A percentile compares a stretch with the other conserved stretches of the same genome.
phyloP scores from a whole-genome alignment of 2,113 vertebrate genomes.

The Hipposideros armiger region DNA sequence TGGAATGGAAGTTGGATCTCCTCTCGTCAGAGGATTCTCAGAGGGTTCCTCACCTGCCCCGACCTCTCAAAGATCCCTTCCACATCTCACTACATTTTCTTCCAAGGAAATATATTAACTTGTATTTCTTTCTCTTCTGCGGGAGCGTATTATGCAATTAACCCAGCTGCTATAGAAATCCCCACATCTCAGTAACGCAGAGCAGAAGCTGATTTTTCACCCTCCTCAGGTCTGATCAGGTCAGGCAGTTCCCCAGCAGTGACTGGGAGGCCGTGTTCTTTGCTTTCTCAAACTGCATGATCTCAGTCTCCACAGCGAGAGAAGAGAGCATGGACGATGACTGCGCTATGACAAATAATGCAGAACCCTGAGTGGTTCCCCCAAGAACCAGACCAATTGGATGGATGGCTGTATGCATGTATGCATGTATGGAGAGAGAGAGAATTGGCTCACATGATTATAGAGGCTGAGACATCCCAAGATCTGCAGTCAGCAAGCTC shows the following conservation, averaged over 20 bases:
- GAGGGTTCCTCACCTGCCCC: neutral
- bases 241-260: neutral
- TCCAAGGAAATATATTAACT: neutral
- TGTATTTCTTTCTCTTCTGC: conserved; percentile 12
- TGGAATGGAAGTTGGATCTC: neutral
- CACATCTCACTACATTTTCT: neutral
- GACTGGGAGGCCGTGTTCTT: neutral
- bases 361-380: neutral
- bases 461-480: neutral
- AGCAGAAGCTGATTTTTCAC: neutral
- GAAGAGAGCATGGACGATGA: fast-evolving
- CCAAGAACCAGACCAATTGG: neutral
- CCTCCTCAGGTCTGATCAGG: neutral
- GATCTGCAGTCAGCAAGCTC: neutral
- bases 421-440: no score
- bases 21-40: neutral
- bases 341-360: neutral
- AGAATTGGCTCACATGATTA: neutral
- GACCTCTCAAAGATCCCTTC: neutral
- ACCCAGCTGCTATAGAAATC: conserved; percentile 30
- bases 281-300: neutral
- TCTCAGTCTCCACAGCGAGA: neutral
- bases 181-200: neutral
- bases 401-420: neutral
- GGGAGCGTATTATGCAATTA: neutral